Conservation (phyloP, 2,113 vertebrate genomes). For the Arvicanthis niloticus region DNA sequence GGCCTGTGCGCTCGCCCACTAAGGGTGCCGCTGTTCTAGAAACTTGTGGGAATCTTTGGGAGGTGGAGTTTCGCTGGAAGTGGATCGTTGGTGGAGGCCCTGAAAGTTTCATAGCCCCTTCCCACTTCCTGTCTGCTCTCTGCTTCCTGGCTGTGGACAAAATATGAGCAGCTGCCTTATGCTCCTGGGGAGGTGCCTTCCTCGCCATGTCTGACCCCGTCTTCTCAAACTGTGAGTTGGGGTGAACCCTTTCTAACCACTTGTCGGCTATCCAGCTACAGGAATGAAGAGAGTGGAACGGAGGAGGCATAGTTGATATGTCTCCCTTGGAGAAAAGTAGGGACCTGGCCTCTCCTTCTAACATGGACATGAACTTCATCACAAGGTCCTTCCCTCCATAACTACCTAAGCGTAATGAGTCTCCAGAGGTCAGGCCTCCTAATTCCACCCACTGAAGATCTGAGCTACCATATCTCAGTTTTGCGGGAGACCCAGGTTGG, state of each 20-base stretch:
- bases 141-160: neutral
- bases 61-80: neutral
- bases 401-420: neutral
- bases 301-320: too few relatives aligned
- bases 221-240: neutral
- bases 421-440: neutral
- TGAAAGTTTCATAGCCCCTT: neutral
- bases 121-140: neutral
- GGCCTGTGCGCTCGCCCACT: neutral
- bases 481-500: fast-evolving
- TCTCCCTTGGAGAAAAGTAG: neutral
- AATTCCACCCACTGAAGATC: neutral
- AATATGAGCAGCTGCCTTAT: neutral
- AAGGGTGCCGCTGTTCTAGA: neutral
- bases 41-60: neutral
- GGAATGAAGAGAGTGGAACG: neutral
- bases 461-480: neutral
- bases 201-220: neutral
- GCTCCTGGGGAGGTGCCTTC: neutral
- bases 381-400: fast-evolving
- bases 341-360: neutral
- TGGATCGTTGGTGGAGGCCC: neutral
- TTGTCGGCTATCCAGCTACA: too few relatives aligned
- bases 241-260: neutral
- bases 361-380: neutral